A percentile compares a stretch with the other conserved stretches of the same genome.
These are phyloP conservation scores for Pilophorus perplexus DNA, from an alignment of 2,888 invertebrate species.

Conservation along the genomic window DNA sequence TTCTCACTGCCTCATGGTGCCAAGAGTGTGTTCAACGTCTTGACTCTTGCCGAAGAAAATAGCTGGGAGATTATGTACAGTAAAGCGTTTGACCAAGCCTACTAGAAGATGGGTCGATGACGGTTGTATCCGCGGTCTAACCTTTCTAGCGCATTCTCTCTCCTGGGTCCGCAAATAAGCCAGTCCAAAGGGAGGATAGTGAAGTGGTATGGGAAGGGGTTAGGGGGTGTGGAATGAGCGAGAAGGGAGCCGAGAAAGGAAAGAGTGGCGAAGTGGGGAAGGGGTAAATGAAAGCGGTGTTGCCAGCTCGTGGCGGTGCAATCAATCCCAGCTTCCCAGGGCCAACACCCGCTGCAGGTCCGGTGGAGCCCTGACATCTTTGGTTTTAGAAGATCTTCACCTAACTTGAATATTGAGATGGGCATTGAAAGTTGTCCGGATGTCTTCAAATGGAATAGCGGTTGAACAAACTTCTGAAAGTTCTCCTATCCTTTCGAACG, in stretches of 20 bases:
- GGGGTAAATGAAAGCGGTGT: slow-evolving; percentile 39
- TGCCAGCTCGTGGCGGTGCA: slow-evolving; percentile 37
- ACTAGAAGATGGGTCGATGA: slow-evolving; percentile 34
- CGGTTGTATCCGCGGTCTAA: slow-evolving; percentile 28
- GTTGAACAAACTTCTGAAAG: too few relatives aligned
- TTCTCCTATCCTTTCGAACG: too few relatives aligned
- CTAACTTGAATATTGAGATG: too few relatives aligned
- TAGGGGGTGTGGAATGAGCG: not conserved
- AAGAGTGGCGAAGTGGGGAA: slow-evolving; percentile 1
- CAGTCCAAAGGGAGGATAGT: slow-evolving; percentile 15
- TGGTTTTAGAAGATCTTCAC: slow-evolving; percentile 14
- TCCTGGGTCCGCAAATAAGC: slow-evolving; percentile 36
- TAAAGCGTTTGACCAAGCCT: slow-evolving; percentile 18
- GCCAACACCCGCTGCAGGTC: slow-evolving; percentile 36
- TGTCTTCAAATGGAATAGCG: too few relatives aligned
- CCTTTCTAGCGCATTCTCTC: slow-evolving; percentile 38
- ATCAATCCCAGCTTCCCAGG: slow-evolving; percentile 35
- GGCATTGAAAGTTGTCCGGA: too few relatives aligned
- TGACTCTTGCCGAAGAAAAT: too few relatives aligned
- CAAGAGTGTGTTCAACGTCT: too few relatives aligned
- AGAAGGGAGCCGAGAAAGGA: not conserved
- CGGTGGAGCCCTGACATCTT: slow-evolving; percentile 29
- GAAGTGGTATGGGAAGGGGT: not conserved
- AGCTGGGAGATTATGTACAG: not conserved
- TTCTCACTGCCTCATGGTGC: too few relatives aligned